These are phyloP conservation scores for Chloroceryle inda DNA, from an alignment of 2,797 vertebrate species.

Conservation along the genomic window DNA sequence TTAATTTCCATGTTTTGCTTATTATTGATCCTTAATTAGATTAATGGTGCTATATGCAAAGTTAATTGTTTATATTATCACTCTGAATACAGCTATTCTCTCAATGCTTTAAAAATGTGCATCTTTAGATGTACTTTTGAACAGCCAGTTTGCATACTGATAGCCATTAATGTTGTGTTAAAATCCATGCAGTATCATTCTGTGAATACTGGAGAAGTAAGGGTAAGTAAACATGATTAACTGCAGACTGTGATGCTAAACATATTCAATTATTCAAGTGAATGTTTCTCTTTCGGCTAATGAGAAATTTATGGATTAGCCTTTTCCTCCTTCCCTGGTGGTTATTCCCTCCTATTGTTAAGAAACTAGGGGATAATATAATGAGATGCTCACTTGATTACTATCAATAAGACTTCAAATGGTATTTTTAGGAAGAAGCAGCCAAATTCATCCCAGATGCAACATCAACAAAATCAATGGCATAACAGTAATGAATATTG, in stretches of 20 bases:
- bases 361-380: conserved; percentile 42
- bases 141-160: not conserved
- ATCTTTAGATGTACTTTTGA: not conserved
- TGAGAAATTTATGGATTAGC: conserved; percentile 75
- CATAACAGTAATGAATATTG: not conserved
- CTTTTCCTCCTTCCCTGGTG: conserved; percentile 53
- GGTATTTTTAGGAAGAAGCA: conserved; percentile 19
- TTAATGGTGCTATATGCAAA: not conserved
- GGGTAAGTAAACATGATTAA: conserved; percentile 70
- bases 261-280: conserved; percentile 68
- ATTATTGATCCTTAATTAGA: not conserved
- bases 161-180: not conserved
- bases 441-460: conserved; percentile 37
- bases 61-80: not conserved
- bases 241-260: conserved; percentile 64
- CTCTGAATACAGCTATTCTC: not conserved
- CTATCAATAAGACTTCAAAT: conserved; percentile 58
- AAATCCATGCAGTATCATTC: not conserved
- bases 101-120: not conserved
- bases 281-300: conserved; percentile 64
- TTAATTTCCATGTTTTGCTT: not conserved
- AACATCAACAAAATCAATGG: conserved; percentile 50
- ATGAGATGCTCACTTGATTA: conserved; percentile 57
- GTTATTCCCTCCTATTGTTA: conserved; percentile 48
- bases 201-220: conserved; percentile 43